Percentiles rank a stretch among this genome's conserved stretches.
Conservation (phyloP, 37 sponge, comb jelly and placozoan genomes). For the Oopsacas minuta region DNA sequence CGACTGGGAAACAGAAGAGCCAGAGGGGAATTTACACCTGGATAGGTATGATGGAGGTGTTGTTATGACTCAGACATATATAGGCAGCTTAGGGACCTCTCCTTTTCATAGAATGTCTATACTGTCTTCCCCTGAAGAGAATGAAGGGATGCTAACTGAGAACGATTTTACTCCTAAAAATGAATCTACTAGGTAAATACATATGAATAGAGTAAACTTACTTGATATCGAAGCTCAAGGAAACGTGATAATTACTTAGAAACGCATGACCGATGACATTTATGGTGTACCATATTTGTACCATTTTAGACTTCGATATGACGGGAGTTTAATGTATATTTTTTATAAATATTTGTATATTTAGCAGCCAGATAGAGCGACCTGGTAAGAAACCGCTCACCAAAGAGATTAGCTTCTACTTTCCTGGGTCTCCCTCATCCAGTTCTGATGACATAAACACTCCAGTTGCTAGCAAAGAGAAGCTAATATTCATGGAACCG, state of each 20-base stretch:
- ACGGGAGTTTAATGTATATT: background rate
- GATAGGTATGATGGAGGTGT: background rate
- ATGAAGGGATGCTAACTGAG: background rate
- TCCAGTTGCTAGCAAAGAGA: background rate
- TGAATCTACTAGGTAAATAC: background rate
- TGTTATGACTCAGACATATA: background rate
- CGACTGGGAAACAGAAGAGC: background rate
- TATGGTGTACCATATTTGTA: too few relatives aligned
- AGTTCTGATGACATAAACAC: constrained; percentile 12
- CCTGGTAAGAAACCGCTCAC: too few relatives aligned
- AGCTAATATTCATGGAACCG: background rate
- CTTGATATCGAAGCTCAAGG: too few relatives aligned
- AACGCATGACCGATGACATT: too few relatives aligned
- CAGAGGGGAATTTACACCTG: background rate
- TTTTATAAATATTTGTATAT: background rate
- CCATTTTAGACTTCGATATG: background rate
- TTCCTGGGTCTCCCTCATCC: background rate
- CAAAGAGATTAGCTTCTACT: background rate
- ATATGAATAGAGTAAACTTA: too few relatives aligned
- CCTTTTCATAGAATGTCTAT: background rate
- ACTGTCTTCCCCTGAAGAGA: background rate
- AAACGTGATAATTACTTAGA: too few relatives aligned
- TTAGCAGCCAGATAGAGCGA: too few relatives aligned
- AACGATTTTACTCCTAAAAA: too few relatives aligned
- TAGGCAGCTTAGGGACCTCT: background rate